Evolutionary conservation across 2,888 invertebrate genomes (phyloP), one percentile per base, ranked within the genome.

Genomic region (Gandaritis pyraliata): DNA sequence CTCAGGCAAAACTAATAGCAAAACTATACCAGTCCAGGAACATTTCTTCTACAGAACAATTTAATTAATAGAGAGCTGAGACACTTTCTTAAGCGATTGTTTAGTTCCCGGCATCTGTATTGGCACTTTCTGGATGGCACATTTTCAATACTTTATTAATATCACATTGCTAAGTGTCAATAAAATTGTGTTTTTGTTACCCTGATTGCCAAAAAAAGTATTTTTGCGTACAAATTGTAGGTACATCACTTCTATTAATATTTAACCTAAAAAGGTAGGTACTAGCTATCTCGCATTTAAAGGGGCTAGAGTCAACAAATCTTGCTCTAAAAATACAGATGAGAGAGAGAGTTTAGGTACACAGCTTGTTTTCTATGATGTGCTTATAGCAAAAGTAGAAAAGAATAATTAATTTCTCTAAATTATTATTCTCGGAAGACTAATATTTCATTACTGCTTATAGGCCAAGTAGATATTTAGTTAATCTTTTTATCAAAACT

Each of bases 21-120:
- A 41, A 41, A 5, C 8, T 7, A 2, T 7, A 15, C 2, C 41
- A 12, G 33, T 33, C 33, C 2, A 45, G 15, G 18, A 45, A 45
- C 43, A 18, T 10, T 13, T 45, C 43, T 41, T 1, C 5, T n/a
- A n/a, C n/a, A n/a, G 1, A 45, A 39, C 39, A 1, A 39, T 39
- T 23, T n/a, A n/a, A 39, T 39, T 39, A 39, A 39, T 39, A 39
- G 39, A n/a, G n/a, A n/a, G 39, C 13, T 39, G 39, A n/a, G n/a
- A 39, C 12, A 39, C 13, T 12, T 39, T 39, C n/a, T 6, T 39
- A 39, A 39, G 13, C 39, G 39, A n/a, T 39, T 39, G n/a, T 39
- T 0, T 39, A 39, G 13, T 39, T 39, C n/a, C 1, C 39, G 39
- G n/a, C 39, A 6, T 39, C 10, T 12, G n/a, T n/a, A n/a, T 6